These are phyloP conservation scores for Hirtodrosophila cameraria DNA, from an alignment of 2,888 invertebrate genomes.

Conservation along the genomic window DNA sequence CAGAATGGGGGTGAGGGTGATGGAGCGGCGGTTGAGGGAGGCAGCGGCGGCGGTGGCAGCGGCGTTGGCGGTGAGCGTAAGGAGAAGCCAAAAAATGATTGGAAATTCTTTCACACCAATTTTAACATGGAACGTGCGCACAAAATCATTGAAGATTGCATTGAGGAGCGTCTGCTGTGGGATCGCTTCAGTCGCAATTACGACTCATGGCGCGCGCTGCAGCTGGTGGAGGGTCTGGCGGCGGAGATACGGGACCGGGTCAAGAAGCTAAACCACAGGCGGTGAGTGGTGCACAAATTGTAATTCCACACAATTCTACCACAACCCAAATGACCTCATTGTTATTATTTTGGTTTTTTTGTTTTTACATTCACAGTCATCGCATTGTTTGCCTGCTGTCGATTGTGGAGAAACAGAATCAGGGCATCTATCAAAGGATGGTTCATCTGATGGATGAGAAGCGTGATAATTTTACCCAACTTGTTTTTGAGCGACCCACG, in stretches of 20 bases:
- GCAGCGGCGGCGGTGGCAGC: conserved; percentile 29
- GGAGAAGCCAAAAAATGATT: conserved; percentile 76
- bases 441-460: conserved; percentile 82
- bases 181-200: conserved; percentile 83
- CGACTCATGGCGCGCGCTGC: conserved; percentile 83
- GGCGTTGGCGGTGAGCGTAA: conserved; percentile 51
- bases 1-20: conserved; percentile 58
- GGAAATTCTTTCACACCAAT: conserved; percentile 81
- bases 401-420: conserved; percentile 83
- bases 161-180: conserved; percentile 83
- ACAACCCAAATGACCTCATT: conserved; percentile 16
- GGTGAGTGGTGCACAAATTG: conserved; percentile 61
- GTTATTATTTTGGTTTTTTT: too few relatives aligned
- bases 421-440: conserved; percentile 82
- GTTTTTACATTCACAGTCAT: conserved; percentile 71
- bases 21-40: conserved; percentile 9
- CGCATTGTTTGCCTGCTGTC: conserved; percentile 83
- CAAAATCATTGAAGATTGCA: conserved; percentile 81
- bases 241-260: conserved; percentile 81
- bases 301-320: conserved; percentile 4
- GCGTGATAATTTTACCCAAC: conserved; percentile 82
- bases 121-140: conserved; percentile 83
- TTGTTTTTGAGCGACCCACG: conserved; percentile 82
- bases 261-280: conserved; percentile 79
- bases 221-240: conserved; percentile 81